phyloP scores from a whole-genome alignment of 2,113 vertebrate species.

The Craseonycteris thonglongyai region DNA sequence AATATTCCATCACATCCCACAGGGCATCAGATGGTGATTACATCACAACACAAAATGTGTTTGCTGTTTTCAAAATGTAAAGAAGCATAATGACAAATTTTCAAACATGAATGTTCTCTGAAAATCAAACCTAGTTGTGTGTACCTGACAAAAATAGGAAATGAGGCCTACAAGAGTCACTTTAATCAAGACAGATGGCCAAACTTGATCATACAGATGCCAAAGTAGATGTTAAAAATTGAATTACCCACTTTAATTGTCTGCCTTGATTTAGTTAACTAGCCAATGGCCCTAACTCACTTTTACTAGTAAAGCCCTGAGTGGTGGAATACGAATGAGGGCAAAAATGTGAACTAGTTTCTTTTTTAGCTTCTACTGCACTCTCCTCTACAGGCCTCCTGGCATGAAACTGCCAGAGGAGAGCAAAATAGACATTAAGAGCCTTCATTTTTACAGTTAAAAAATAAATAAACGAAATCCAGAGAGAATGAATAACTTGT shows the following conservation, averaged over 20 bases:
- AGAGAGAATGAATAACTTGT: background rate
- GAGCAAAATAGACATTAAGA: background rate
- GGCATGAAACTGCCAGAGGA: background rate
- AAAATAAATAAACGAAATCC: background rate
- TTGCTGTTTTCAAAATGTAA: background rate
- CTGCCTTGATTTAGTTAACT: conserved; percentile 42
- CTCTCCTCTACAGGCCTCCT: background rate
- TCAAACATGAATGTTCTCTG: background rate
- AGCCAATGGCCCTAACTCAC: conserved; percentile 1
- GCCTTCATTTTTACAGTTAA: background rate
- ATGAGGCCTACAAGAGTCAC: background rate
- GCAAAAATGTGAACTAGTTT: background rate
- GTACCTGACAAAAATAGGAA: background rate
- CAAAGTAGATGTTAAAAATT: conserved; percentile 45
- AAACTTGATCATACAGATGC: conserved; percentile 39
- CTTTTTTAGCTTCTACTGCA: background rate
- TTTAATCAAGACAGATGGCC: conserved; percentile 50
- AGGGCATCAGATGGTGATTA: background rate
- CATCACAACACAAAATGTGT: background rate
- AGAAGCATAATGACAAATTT: background rate
- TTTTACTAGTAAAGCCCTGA: background rate
- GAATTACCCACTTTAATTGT: conserved; percentile 29
- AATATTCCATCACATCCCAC: background rate
- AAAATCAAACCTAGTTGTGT: background rate
- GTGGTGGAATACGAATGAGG: background rate